These are phyloP conservation scores for Malurus alboscapulatus DNA, from an alignment of 2,113 vertebrate genomes.

Conservation along the genomic window DNA sequence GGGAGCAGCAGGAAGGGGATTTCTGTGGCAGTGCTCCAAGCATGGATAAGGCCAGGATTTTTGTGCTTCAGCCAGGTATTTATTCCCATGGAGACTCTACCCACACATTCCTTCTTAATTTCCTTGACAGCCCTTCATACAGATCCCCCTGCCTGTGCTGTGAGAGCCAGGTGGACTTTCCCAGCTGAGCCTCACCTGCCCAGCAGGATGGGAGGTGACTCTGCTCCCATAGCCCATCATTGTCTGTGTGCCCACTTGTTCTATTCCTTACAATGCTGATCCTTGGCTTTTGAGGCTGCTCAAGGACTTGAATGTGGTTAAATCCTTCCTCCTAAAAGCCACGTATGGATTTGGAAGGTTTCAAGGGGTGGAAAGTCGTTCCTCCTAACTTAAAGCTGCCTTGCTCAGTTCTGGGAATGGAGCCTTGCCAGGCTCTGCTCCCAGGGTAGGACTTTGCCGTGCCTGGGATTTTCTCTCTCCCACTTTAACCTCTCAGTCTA, in stretches of 20 bases:
- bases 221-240: neutral
- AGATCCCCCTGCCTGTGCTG: too few species aligned
- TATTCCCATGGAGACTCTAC: neutral
- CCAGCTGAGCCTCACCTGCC: neutral
- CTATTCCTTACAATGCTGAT: neutral
- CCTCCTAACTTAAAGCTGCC: neutral
- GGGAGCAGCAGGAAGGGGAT: rapidly evolving
- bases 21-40: neutral
- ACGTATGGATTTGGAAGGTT: neutral
- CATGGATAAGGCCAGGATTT: neutral
- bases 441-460: neutral
- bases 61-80: neutral
- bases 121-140: neutral
- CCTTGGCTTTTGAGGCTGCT: neutral
- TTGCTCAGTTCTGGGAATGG: neutral
- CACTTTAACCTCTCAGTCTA: neutral
- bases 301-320: neutral
- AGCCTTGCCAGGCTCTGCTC: neutral
- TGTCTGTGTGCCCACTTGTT: rapidly evolving
- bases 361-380: neutral
- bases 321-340: neutral
- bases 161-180: neutral
- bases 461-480: neutral
- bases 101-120: neutral
- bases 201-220: neutral